Conservation (phyloP, 1,140 invertebrate genomes). For the Neotoxoptera formosana region DNA sequence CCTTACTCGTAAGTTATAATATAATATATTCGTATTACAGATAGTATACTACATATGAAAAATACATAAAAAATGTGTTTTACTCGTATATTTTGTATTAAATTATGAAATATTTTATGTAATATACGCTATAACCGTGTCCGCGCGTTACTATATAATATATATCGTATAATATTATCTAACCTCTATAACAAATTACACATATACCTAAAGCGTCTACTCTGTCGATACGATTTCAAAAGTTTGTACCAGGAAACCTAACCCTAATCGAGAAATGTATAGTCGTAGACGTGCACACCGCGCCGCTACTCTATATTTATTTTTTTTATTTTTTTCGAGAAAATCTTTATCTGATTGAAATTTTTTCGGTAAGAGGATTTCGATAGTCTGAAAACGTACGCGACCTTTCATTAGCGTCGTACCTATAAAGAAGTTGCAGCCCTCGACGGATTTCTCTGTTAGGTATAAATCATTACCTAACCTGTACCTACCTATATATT, state of each 20-base stretch:
- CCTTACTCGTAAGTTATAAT: not conserved
- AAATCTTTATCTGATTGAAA: not conserved
- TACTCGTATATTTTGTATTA: not conserved
- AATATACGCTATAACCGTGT: not conserved
- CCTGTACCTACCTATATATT: no score
- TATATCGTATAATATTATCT: not conserved
- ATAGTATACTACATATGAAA: no score
- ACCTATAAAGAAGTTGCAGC: no score
- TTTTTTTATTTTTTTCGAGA: not conserved
- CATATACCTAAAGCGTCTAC: no score
- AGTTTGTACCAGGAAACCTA: not conserved
- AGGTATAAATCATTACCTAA: not conserved
- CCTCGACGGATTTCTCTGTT: not conserved
- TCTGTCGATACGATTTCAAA: not conserved
- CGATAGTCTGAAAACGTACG: not conserved
- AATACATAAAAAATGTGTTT: not conserved
- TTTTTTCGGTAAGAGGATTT: not conserved
- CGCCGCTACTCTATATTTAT: not conserved
- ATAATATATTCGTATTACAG: no score
- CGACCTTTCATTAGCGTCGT: not conserved
- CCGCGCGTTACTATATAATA: not conserved
- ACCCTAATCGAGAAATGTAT: not conserved
- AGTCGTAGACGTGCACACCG: not conserved
- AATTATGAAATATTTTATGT: not conserved
- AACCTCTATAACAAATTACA: not conserved